These are phyloP conservation scores for Anolis apletophallus DNA, from an alignment of 2,797 vertebrate genomes.

Conservation along the genomic window DNA sequence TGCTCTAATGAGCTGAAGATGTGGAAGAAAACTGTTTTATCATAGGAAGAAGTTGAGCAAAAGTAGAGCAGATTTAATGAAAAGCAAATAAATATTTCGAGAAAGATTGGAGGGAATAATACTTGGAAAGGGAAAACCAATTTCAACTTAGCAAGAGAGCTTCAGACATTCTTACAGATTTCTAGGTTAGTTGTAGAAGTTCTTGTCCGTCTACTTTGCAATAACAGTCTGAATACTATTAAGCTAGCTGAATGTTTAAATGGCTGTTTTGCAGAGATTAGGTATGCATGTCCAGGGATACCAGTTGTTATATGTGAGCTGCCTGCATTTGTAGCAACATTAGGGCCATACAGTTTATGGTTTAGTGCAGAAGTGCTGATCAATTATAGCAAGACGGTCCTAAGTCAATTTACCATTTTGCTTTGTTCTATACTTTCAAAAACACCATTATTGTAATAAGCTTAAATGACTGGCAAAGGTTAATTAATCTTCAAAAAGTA, in stretches of 20 bases:
- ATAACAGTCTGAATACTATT: not conserved
- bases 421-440: not conserved
- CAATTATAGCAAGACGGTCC: not conserved
- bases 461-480: conserved; percentile 7
- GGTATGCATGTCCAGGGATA: not conserved
- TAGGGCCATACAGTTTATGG: not conserved
- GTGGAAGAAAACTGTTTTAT: conserved; percentile 16
- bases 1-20: conserved; percentile 23
- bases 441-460: not conserved
- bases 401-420: not conserved
- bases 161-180: not conserved
- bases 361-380: not conserved
- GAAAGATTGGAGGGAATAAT: not conserved
- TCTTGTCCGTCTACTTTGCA: not conserved
- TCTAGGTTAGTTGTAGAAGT: not conserved
- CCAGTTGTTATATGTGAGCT: not conserved
- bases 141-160: not conserved
- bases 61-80: not conserved
- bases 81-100: conserved; percentile 7
- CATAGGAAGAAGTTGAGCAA: not conserved
- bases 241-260: not conserved
- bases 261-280: not conserved
- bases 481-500: conserved; percentile 44
- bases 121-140: not conserved
- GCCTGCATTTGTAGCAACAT: not conserved